phyloP scores from a whole-genome alignment of 2,888 invertebrate species.

The Fabriciana adippe region DNA sequence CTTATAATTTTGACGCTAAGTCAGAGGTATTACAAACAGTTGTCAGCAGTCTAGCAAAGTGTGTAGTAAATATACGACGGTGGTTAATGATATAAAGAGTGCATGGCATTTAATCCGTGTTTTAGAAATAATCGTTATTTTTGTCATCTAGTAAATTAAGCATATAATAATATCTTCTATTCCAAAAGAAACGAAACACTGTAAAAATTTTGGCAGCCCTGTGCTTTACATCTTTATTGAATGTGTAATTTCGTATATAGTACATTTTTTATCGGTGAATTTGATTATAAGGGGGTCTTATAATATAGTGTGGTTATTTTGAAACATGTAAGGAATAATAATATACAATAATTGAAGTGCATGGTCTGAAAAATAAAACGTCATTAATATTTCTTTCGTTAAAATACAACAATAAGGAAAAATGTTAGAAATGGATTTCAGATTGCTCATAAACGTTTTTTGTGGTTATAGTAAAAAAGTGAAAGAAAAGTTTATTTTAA shows the following conservation, averaged over 20 bases:
- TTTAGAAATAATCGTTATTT: neutral
- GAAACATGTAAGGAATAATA: neutral
- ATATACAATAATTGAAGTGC: constrained; percentile 7
- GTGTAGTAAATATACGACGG: constrained; percentile 33
- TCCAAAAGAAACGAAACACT: constrained; percentile 57
- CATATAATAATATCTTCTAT: constrained; percentile 34
- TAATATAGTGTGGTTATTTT: constrained; percentile 11
- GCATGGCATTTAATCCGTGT: constrained; percentile 39
- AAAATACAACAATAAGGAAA: neutral
- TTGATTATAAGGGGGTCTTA: constrained; percentile 15
- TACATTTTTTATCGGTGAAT: constrained; percentile 18
- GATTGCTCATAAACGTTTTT: too few species aligned
- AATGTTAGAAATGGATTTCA: too few species aligned
- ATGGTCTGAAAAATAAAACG: constrained; percentile 10
- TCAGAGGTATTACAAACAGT: constrained; percentile 20
- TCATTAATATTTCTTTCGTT: neutral
- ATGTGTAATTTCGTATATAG: constrained; percentile 30
- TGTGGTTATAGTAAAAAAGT: too few species aligned
- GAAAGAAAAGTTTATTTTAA: constrained; percentile 1
- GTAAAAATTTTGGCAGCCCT: constrained; percentile 79
- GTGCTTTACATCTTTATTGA: constrained; percentile 47
- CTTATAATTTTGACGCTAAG: neutral
- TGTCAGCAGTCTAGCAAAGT: constrained; percentile 56
- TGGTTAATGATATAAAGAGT: constrained; percentile 44
- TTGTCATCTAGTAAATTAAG: constrained; percentile 1